Evolutionary conservation across 2,888 invertebrate species (phyloP), one percentile per base, ranked within the genome.

Genomic region (Luperina testacea): DNA sequence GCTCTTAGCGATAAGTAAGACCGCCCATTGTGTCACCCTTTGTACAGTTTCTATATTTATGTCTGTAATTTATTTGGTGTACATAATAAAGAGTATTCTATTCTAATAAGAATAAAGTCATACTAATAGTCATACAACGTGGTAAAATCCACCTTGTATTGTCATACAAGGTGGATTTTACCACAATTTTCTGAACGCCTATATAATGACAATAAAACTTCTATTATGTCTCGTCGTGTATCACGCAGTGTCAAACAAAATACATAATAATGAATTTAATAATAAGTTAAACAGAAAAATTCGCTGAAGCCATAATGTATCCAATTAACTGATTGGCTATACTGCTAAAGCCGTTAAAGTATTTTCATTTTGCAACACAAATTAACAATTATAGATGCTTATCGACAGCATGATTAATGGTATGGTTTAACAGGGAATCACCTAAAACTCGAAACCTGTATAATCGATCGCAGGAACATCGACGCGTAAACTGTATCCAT

Each of bases 331-430:
- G 24, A 48, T 67, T 64, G 3, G 48, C n/a, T 65, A 75, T 24
- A 65, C 38, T 42, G n/a, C 20, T 53, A 53, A 64, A 61, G n/a
- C 20, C 42, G 61, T 27, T 8, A 42, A 27, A 42, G 27, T 32
- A 45, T 15, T 32, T 45, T 32, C 15, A 69, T n/a, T 80, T 53
- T 42, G n/a, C 80, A 13, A 63, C 15, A 32, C n/a, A 63, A 45
- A 69, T 42, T 15, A 42, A 15, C 6, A 1, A 20, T 45, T 20
- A 61, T 24, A 59, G 1, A 15, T 42, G 27, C 63, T 64, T 64
- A 48, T 79, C 45, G 32, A 42, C 20, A 63, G 32, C 51, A 17
- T 27, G n/a, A 2, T 71, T 27, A 38, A 71, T 45, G 38, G 51
- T 51, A 24, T 57, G 15, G 24, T n/a, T 45, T 24, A 38, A 38